These are phyloP conservation scores for Rhynchotus rufescens DNA, from an alignment of 2,797 vertebrate genomes.

Conservation along the genomic window DNA sequence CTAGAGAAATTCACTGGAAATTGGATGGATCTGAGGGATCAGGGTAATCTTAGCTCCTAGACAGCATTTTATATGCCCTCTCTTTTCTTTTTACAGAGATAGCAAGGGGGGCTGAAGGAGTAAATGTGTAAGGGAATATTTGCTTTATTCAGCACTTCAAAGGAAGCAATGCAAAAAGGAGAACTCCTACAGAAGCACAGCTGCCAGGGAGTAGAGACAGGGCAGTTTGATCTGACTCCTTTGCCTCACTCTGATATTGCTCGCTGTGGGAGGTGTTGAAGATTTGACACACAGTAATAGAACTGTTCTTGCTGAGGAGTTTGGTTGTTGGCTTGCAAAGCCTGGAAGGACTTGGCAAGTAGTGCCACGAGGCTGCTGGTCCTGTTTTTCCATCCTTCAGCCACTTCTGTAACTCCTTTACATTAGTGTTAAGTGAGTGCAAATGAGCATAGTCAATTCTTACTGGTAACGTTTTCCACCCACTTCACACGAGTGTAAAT, in stretches of 20 bases:
- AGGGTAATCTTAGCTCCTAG: background rate
- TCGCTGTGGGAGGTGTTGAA: background rate
- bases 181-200: background rate
- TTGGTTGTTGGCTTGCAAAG: background rate
- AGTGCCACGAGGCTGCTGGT: background rate
- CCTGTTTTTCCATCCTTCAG: background rate
- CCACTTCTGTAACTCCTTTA: background rate
- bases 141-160: background rate
- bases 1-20: background rate
- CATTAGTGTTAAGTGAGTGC: background rate
- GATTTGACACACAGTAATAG: accelerated
- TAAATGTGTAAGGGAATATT: background rate
- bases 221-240: background rate
- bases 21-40: background rate
- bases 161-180: background rate
- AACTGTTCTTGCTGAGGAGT: background rate
- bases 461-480: background rate
- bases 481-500: background rate
- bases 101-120: background rate
- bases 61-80: background rate
- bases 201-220: background rate
- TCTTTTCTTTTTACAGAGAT: background rate
- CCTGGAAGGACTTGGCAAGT: no score
- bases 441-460: background rate
- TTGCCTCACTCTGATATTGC: background rate